Percentiles rank a stretch among this genome's conserved stretches.
These are phyloP conservation scores for Microcebus ravelobensis DNA, from an alignment of 2,113 vertebrate species.

Conservation along the genomic window DNA sequence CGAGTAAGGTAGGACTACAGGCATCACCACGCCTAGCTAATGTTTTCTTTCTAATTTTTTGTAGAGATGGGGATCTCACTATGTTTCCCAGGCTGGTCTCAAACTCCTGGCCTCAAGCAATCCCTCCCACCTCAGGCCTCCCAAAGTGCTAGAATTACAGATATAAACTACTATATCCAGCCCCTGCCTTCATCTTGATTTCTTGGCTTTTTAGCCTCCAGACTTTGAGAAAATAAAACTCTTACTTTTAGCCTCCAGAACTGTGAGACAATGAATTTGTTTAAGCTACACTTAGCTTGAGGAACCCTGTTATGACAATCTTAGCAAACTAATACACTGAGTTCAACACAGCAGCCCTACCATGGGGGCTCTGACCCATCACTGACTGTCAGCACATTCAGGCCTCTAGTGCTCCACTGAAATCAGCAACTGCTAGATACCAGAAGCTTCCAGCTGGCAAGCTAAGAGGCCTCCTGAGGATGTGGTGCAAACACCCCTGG, in stretches of 20 bases:
- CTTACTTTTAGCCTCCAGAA: neutral
- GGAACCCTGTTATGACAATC: neutral
- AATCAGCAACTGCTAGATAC: neutral
- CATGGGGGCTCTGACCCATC: neutral
- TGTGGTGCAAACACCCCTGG: neutral
- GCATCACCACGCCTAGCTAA: too few species aligned
- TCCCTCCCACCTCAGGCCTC: too few species aligned
- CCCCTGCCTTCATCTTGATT: too few species aligned
- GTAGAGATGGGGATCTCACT: neutral
- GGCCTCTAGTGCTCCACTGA: neutral
- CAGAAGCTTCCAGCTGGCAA: neutral
- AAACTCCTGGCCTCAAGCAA: too few species aligned
- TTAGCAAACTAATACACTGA: neutral
- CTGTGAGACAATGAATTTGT: neutral
- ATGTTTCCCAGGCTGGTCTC: too few species aligned
- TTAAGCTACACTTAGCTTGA: neutral
- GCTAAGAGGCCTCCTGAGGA: neutral
- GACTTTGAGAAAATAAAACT: too few species aligned
- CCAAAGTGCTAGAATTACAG: too few species aligned
- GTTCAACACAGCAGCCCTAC: neutral
- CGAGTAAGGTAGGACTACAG: too few species aligned
- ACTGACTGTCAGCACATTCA: neutral
- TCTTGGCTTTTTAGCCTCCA: too few species aligned
- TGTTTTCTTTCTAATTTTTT: too few species aligned
- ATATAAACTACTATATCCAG: too few species aligned